These are phyloP conservation scores for Drosophila subsilvestris DNA, from an alignment of 2,888 invertebrate genomes.

Conservation along the genomic window DNA sequence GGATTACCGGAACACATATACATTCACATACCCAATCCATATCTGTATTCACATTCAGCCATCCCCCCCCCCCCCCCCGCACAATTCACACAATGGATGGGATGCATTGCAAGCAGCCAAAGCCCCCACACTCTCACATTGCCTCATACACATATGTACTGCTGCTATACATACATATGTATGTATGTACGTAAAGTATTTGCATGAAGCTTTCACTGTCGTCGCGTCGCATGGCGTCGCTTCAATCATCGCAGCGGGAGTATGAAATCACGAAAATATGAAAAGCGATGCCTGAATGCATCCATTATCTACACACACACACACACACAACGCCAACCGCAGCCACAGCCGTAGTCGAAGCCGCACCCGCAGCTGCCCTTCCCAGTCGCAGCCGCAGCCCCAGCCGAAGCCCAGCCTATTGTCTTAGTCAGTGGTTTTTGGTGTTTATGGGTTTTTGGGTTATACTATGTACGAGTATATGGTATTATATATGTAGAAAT, in stretches of 20 bases:
- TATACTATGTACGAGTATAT: neutral
- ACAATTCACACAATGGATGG: neutral
- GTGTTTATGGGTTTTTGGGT: neutral
- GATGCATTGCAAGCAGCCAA: conserved; percentile 13
- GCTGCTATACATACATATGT: too few species aligned
- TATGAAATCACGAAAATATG: conserved; percentile 29
- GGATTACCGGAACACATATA: conserved; percentile 24
- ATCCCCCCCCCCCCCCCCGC: too few species aligned
- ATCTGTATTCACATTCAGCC: too few species aligned
- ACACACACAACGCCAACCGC: too few species aligned
- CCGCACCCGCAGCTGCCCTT: too few species aligned
- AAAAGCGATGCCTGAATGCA: conserved; percentile 37
- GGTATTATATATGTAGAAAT: conserved; percentile 7
- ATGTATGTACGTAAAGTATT: conserved; percentile 3
- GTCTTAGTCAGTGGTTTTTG: neutral
- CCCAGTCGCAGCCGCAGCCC: too few species aligned
- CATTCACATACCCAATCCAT: too few species aligned
- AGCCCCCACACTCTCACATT: neutral
- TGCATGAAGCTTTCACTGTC: conserved; percentile 10
- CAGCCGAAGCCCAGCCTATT: too few species aligned
- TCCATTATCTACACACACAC: conserved; percentile 7
- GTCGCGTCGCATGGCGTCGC: conserved; percentile 23
- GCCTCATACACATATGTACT: conserved; percentile 2
- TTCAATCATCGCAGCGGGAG: conserved; percentile 16
- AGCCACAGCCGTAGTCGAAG: too few species aligned